A percentile compares a stretch with the other conserved stretches of the same genome.
These are phyloP conservation scores for Myrmophylax atrothorax DNA, from an alignment of 2,113 vertebrate genomes.

Conservation along the genomic window DNA sequence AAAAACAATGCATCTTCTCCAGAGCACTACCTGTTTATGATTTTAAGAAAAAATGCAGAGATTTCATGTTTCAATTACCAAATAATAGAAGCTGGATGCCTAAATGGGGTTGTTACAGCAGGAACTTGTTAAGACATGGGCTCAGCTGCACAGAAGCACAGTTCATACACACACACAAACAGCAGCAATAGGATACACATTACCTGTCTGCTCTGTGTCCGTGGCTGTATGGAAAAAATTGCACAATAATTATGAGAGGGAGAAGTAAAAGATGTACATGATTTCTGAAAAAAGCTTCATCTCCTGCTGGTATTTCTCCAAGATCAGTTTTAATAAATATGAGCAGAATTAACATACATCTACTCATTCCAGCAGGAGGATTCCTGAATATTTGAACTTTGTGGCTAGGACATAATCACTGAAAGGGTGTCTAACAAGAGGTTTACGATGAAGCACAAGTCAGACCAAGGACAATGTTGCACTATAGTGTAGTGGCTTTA, in stretches of 20 bases:
- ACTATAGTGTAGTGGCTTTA: background rate
- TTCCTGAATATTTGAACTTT: background rate
- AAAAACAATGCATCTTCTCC: background rate
- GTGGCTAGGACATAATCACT: background rate
- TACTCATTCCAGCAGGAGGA: background rate
- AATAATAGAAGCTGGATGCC: conserved; percentile 9
- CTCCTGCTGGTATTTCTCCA: background rate
- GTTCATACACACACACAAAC: background rate
- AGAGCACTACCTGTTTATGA: background rate
- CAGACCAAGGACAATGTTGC: background rate
- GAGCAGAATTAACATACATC: background rate
- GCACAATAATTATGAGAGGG: conserved; percentile 67
- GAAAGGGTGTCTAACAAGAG: background rate
- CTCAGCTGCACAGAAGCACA: conserved; percentile 33
- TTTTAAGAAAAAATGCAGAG: background rate
- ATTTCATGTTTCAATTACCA: background rate
- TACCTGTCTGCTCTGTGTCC: conserved; percentile 99
- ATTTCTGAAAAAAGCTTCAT: background rate
- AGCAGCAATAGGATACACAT: conserved; percentile 42
- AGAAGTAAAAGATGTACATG: background rate
- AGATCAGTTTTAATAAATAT: background rate
- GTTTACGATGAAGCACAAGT: background rate
- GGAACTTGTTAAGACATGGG: background rate
- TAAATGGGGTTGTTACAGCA: conserved; percentile 55
- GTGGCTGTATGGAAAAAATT: conserved; percentile 88